These are phyloP conservation scores for Capitulum mitella DNA, from an alignment of 2,888 invertebrate species.

Conservation along the genomic window DNA sequence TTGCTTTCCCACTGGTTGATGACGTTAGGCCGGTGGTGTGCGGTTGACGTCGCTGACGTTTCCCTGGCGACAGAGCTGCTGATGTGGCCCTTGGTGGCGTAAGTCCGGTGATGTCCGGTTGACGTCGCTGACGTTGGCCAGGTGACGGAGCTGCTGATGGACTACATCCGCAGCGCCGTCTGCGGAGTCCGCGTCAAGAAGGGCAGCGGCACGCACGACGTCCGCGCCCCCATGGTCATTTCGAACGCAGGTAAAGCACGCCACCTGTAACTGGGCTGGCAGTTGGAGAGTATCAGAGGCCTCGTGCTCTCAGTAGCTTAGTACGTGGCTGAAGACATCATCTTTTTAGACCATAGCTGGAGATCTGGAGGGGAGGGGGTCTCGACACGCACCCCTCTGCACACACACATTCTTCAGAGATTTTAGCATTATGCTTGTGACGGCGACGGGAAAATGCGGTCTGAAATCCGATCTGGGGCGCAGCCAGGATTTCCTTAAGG, in stretches of 20 bases:
- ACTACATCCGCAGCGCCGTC: constrained; percentile 21
- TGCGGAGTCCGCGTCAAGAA: constrained; percentile 30
- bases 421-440: too few relatives aligned
- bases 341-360: too few relatives aligned
- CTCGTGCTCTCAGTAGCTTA: too few relatives aligned
- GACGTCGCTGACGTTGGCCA: not conserved
- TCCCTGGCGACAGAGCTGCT: not conserved
- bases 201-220: not conserved
- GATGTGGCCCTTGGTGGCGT: not conserved
- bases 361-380: too few relatives aligned
- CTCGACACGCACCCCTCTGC: too few relatives aligned
- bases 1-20: not conserved
- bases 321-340: too few relatives aligned
- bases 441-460: too few relatives aligned
- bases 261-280: too few relatives aligned
- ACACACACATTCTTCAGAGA: too few relatives aligned
- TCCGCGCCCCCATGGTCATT: constrained; percentile 29
- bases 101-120: not conserved
- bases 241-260: constrained; percentile 5
- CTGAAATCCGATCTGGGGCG: too few relatives aligned
- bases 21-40: not conserved
- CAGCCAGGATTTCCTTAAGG: too few relatives aligned
- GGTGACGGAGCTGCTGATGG: not conserved
- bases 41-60: not conserved
- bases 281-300: too few relatives aligned